These are phyloP conservation scores for Tinea trinotella DNA, from an alignment of 2,888 invertebrate species.

Conservation along the genomic window DNA sequence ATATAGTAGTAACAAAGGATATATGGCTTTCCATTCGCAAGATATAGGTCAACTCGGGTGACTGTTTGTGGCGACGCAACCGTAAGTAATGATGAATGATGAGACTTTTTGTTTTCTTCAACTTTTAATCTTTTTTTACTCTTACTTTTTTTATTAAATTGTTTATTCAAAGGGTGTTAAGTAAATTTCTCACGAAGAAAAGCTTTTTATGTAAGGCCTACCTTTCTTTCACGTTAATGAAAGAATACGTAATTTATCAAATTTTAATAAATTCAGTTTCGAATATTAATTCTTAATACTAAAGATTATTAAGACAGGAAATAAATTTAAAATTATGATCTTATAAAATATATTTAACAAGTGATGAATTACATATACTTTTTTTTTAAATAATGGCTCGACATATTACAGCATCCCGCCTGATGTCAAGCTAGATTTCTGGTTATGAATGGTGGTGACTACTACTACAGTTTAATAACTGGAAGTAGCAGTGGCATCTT, in stretches of 20 bases:
- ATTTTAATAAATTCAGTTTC: neutral
- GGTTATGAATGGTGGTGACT: too few species aligned
- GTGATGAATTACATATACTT: too few species aligned
- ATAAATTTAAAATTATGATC: too few species aligned
- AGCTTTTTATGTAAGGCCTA: neutral
- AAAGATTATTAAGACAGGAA: too few species aligned
- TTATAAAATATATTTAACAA: too few species aligned
- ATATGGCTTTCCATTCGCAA: conserved; percentile 6
- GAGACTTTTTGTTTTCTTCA: neutral
- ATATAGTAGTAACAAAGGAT: neutral
- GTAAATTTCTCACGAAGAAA: neutral
- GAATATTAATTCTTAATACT: too few species aligned
- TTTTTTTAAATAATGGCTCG: too few species aligned
- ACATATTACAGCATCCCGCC: too few species aligned
- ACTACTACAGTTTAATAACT: too few species aligned
- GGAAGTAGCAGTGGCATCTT: too few species aligned
- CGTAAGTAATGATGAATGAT: conserved; percentile 4
- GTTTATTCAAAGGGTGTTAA: neutral
- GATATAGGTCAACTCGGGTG: conserved; percentile 5
- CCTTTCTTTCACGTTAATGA: neutral
- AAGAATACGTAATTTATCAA: neutral
- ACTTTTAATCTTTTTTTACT: neutral
- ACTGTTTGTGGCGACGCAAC: neutral
- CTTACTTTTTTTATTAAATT: neutral
- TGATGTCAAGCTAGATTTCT: too few species aligned